Percentiles rank a stretch among this genome's conserved stretches.
These are phyloP conservation scores for Dendroctonus ponderosae DNA, from an alignment of 1,140 invertebrate genomes.

Conservation along the genomic window DNA sequence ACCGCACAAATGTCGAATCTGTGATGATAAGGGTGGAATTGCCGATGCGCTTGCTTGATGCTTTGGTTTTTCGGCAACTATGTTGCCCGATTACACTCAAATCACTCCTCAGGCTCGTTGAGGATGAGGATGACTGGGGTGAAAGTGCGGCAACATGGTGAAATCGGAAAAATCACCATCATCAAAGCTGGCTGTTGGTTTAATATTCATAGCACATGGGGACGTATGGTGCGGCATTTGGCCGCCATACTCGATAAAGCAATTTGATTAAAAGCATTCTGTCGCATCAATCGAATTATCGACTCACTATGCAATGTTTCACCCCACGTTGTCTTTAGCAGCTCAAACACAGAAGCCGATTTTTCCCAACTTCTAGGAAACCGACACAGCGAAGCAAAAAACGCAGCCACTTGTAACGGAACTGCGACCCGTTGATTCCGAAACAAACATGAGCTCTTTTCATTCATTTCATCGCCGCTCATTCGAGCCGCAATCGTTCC, in stretches of 20 bases:
- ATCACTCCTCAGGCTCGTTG: no score
- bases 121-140: no score
- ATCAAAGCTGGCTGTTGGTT: background rate
- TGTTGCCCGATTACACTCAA: no score
- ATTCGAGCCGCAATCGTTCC: background rate
- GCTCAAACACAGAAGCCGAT: no score
- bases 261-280: constrained; percentile 29
- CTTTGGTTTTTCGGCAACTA: no score
- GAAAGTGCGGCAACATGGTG: no score
- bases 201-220: constrained; percentile 17
- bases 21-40: constrained; percentile 11
- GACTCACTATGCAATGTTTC: background rate
- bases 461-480: constrained; percentile 3
- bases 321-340: no score
- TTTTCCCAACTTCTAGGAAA: no score
- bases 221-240: constrained; percentile 30
- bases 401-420: constrained; percentile 13
- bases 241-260: constrained; percentile 33
- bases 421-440: constrained; percentile 22
- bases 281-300: background rate
- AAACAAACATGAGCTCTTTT: constrained; percentile 11
- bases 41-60: background rate
- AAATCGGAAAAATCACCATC: no score
- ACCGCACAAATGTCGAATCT: constrained; percentile 24
- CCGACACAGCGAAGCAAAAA: no score